Evolutionary conservation across 1,140 invertebrate species (phyloP).

Genomic region (Trichomalopsis sarcophagae): DNA sequence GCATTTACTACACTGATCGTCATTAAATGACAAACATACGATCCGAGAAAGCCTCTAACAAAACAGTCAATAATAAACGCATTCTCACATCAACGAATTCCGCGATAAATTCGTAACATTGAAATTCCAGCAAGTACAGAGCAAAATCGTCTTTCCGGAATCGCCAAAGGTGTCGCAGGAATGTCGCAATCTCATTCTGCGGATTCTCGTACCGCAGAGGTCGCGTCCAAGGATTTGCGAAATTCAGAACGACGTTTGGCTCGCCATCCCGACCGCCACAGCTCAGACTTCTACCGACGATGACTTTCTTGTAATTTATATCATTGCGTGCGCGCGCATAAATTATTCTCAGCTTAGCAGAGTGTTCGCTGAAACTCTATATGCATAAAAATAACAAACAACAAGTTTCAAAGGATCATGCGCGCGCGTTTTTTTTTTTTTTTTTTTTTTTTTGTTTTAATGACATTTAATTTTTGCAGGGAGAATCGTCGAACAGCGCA

Average conservation of each 20-base stretch:
- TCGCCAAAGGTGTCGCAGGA: constrained; percentile 78
- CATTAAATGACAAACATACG: not conserved
- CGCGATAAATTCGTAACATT: constrained; percentile 13
- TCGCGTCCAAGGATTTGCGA: constrained; percentile 77
- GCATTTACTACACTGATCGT: not conserved
- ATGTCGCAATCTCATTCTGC: constrained; percentile 81
- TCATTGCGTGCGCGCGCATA: not conserved
- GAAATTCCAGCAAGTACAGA: constrained; percentile 80
- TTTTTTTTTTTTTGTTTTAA: not conserved
- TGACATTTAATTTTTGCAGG: not conserved
- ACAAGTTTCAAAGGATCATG: too few relatives aligned
- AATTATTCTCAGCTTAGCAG: too few relatives aligned
- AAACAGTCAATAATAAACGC: too few relatives aligned
- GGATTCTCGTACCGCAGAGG: constrained; percentile 81
- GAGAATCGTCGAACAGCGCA: constrained; percentile 16
- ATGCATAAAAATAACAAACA: too few relatives aligned
- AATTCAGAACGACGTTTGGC: constrained; percentile 81
- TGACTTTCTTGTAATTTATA: constrained; percentile 30
- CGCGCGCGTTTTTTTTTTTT: too few relatives aligned
- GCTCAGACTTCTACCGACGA: constrained; percentile 61
- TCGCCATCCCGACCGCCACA: constrained; percentile 57
- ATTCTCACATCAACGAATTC: too few relatives aligned
- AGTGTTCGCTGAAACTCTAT: too few relatives aligned
- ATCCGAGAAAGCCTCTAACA: not conserved
- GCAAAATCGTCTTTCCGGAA: constrained; percentile 82